Percentiles rank a stretch among this genome's conserved stretches.
Conservation (phyloP, 2,888 invertebrate genomes). For the Oasisia sp. region DNA sequence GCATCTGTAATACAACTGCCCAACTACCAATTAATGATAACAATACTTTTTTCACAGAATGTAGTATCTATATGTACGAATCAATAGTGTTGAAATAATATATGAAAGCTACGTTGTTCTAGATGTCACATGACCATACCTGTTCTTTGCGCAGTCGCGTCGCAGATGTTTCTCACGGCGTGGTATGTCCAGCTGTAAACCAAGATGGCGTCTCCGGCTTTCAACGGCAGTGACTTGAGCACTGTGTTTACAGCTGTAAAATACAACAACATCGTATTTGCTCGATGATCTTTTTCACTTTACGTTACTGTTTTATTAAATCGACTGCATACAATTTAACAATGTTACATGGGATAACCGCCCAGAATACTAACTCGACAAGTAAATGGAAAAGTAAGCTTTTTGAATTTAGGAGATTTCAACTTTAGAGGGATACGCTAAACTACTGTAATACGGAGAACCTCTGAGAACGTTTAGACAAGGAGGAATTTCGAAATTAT, state of each 20-base stretch:
- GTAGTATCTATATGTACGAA: background rate
- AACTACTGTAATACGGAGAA: too few relatives aligned
- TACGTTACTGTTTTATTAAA: background rate
- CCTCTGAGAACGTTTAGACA: too few relatives aligned
- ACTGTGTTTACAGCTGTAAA: slow-evolving; percentile 27
- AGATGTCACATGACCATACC: background rate
- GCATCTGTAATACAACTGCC: too few relatives aligned
- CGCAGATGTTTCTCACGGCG: slow-evolving; percentile 28
- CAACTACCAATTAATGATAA: background rate
- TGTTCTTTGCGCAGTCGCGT: slow-evolving; percentile 13
- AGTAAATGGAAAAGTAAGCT: too few relatives aligned
- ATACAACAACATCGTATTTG: background rate
- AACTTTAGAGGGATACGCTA: too few relatives aligned
- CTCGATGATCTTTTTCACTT: background rate
- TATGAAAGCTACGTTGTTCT: background rate
- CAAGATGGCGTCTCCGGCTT: slow-evolving; percentile 37
- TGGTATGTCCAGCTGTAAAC: slow-evolving; percentile 37
- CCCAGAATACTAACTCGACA: too few relatives aligned
- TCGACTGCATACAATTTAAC: too few relatives aligned
- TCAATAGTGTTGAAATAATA: background rate
- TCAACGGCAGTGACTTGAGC: slow-evolving; percentile 31
- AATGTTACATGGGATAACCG: too few relatives aligned
- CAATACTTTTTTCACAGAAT: background rate
- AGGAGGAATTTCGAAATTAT: too few relatives aligned
- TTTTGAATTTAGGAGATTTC: too few relatives aligned